Base-by-base conservation (phyloP, 1,140 invertebrate species). In the Hylyphantes graminicola region DNA sequence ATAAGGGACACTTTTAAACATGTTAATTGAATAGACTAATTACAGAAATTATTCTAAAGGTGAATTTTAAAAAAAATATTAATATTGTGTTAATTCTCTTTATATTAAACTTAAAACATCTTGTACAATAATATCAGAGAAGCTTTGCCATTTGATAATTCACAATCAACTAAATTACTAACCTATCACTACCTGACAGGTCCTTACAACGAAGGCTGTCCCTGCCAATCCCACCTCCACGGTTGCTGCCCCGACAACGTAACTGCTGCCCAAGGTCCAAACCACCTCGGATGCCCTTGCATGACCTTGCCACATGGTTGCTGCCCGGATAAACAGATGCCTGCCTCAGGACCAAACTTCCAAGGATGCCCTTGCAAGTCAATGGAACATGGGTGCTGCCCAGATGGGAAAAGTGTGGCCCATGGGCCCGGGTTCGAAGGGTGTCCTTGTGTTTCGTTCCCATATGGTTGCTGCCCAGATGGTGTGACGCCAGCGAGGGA, bases 231-330 rank as follows among this genome's bases (percentile, higher is more conserved):
- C 91, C 90, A 86, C 91, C 91, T 87, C 83, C 88, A 51, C 91
- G 92, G 88, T 89, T 98, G 97, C 89, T 98, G 97, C 88, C 95
- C 95, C 0, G 96, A 98, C 88, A 96, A 97, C 87, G 93, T 95
- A 86, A 91, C 93, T 35, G 90, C 94, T 4, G 95, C 96, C 13
- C 93, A 21, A 13, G 86, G 86, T 12, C 82, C 86, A 12, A 64
- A 9, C 95, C 78, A 63, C 64, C 7, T 54, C 7, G 87, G 87
- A 13, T 88, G 87, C 35, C 74, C 79, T 10, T 90, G 89, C 74
- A 84, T 88, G 19, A 50, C 61, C 13, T 84, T 87, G 53, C 68
- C 92, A 76, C 94, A 92, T 86, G 95, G 95, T 53, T 98, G 97
- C 89, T 98, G 97, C 88, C 93, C 94, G 0, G 97, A 98, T 90